Base-by-base conservation (phyloP, 2,797 vertebrate genomes). In the Harpagifer antarcticus region DNA sequence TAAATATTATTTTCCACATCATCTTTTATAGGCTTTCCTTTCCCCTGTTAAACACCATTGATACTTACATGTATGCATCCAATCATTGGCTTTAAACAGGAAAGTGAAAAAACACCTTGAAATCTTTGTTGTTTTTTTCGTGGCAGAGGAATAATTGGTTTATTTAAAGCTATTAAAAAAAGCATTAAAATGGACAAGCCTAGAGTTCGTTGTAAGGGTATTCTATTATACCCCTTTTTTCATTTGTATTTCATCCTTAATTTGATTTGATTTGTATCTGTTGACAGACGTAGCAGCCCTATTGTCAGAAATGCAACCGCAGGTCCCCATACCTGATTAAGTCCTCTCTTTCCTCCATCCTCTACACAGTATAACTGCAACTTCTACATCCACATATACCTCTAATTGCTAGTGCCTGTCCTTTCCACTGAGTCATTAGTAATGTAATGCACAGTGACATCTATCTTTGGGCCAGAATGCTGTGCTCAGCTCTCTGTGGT, bases 361-460 rank as follows among this genome's bases (percentile, higher is more conserved):
- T 66, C 48, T 6, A 10, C 65, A 50, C 66, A 63, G 45, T 62
- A 33, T 19, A 78, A 68, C 69, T 74, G 67, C 74, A 60, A 48
- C 68, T 76, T 78, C 79, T 44, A 60, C 27, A 74, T 77, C 64
- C 74, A 64, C 81, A 84, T 86, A 80, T 80, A 86, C 72, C 76
- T 78, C 80, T 91, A 91, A 92, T 91, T 91, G 86, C 89, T 77
- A 82, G 55, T 40, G 70, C 74, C 85, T 84, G 88, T 90, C 86
- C 74, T 83, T 78, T 87, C 80, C 72, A 79, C 87, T 82, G 82
- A 89, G 77, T 91, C 91, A 89, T 91, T 91, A 91, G 82, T 76
- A 57, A 62, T 13, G 10, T 91, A 90, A 91, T 92, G 81, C 83
- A 72, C 67, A 79, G 78, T 86, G 90, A 88, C 89, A 78, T 87